Conservation (phyloP, 2,797 vertebrate species). For the Eulemur coronatus region DNA sequence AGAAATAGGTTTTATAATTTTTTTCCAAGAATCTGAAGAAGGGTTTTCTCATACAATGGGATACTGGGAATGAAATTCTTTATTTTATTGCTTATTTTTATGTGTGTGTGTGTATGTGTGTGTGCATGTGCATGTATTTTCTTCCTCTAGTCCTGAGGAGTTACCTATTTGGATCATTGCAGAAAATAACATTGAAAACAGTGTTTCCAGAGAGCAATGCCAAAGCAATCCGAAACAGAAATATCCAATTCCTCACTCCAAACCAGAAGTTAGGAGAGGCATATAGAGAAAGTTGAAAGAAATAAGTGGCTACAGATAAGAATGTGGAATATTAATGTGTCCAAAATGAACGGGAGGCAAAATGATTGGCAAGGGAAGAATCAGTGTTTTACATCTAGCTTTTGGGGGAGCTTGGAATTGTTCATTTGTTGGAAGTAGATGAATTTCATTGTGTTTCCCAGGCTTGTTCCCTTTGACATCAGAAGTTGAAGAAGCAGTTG, state of each 20-base stretch:
- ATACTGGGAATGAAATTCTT: neutral
- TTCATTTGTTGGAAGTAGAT: too few relatives aligned
- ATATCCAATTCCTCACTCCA: neutral
- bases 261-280: neutral
- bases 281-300: neutral
- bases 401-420: too few relatives aligned
- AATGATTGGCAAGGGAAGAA: too few relatives aligned
- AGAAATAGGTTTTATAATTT: neutral
- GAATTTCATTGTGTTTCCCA: too few relatives aligned
- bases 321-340: neutral
- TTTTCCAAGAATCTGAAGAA: neutral
- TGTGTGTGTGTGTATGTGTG: too few relatives aligned
- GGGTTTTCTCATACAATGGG: too few relatives aligned
- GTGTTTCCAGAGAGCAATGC: conserved; percentile 36
- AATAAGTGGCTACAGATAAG: neutral
- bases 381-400: too few relatives aligned
- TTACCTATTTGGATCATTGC: neutral
- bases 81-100: neutral
- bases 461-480: neutral
- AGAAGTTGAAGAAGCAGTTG: neutral
- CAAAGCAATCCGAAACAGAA: conserved; percentile 1
- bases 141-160: neutral
- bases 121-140: too few relatives aligned
- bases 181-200: conserved; percentile 33
- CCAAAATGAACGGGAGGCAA: neutral